phyloP scores from a whole-genome alignment of 2,113 vertebrate species.

The Thymallus thymallus region DNA sequence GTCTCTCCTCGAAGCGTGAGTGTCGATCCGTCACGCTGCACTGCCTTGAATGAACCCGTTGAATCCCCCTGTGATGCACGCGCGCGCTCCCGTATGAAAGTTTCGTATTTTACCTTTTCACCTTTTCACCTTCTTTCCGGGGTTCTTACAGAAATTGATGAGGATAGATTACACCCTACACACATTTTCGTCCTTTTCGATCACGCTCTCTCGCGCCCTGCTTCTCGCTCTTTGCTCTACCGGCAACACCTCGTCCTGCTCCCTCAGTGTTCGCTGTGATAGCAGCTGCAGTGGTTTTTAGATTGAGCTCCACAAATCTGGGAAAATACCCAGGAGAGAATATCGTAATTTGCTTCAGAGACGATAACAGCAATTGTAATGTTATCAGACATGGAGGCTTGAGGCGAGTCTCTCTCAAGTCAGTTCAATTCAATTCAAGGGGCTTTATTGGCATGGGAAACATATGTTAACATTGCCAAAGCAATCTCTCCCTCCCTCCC shows the following conservation, averaged over 20 bases:
- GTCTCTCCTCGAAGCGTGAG: neutral
- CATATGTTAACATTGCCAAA: too few relatives aligned
- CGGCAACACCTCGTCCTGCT: neutral
- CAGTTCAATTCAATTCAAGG: too few relatives aligned
- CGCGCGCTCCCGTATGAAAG: constrained; percentile 23
- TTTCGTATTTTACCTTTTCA: constrained; percentile 13
- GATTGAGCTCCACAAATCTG: neutral
- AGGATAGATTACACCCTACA: neutral
- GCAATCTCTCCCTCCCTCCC: too few relatives aligned
- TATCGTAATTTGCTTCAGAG: neutral
- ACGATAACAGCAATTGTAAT: neutral
- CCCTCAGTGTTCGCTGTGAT: neutral
- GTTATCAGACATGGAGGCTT: neutral
- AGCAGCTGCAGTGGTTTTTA: constrained; percentile 9
- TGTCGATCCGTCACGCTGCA: neutral
- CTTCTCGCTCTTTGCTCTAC: neutral
- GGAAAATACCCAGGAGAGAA: neutral
- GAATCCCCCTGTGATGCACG: neutral
- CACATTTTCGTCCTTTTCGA: neutral
- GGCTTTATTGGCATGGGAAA: too few relatives aligned
- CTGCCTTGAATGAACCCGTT: neutral
- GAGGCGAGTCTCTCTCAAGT: constrained; percentile 3
- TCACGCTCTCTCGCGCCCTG: too few relatives aligned
- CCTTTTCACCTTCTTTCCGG: neutral
- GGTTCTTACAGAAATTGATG: neutral